These are phyloP conservation scores for Otolemur crassicaudatus DNA, from an alignment of 2,797 vertebrate genomes.

Conservation along the genomic window DNA sequence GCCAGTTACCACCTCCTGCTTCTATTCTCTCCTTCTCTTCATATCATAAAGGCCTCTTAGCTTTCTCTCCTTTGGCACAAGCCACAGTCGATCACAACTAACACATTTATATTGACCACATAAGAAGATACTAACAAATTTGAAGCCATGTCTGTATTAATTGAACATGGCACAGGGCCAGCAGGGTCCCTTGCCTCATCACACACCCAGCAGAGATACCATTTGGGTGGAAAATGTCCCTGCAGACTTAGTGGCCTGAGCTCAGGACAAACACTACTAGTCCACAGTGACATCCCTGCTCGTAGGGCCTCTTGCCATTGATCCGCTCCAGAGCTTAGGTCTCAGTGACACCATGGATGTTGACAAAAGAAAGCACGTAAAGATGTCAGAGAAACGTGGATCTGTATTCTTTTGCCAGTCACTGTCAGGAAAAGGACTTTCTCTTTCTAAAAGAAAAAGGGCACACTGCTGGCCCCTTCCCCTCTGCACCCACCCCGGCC, in stretches of 20 bases:
- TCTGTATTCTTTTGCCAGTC: background rate
- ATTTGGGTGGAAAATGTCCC: background rate
- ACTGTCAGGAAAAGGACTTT: background rate
- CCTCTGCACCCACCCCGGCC: fast-evolving
- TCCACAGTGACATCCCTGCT: background rate
- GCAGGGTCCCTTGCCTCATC: background rate
- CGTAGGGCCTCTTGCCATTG: fast-evolving
- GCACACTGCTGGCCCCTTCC: background rate
- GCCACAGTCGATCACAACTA: background rate
- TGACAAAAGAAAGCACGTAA: background rate
- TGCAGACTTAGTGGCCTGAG: background rate
- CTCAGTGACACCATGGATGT: background rate
- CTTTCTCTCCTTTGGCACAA: background rate
- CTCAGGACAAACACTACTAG: background rate
- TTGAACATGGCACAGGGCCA: background rate
- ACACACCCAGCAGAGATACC: background rate
- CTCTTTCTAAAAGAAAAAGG: background rate
- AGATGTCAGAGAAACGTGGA: background rate
- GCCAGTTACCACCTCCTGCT: background rate
- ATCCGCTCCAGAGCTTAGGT: background rate
- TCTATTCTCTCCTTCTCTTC: background rate
- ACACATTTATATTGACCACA: background rate
- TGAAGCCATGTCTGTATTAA: background rate
- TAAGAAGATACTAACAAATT: background rate
- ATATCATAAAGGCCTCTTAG: background rate